Evolutionary conservation across 2,888 invertebrate species (phyloP), one percentile per base, ranked within the genome.

Genomic region (Camponotus fellah): DNA sequence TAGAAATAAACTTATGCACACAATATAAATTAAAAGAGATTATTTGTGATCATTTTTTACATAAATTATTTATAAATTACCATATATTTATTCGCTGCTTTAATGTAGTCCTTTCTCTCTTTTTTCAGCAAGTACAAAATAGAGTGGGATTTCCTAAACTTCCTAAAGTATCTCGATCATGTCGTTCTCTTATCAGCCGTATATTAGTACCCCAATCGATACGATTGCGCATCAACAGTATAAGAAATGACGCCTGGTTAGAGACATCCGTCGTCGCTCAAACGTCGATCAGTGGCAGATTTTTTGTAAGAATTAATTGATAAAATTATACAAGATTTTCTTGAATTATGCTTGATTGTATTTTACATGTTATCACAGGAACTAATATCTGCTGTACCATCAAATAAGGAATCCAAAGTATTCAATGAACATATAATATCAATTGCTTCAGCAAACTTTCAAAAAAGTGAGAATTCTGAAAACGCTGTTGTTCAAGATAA

Each of bases 171-270:
- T 96, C 97, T 0, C 93, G 95, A 1, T 95, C 96, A 72, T 97
- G 97, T 94, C 97, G 97, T 89, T 96, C 96, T 68, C 95, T 97
- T 84, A 97, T 98, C 84, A 96, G 96, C 86, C 97, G 96, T 92
- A 97, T 98, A 88, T 94, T 98, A 84, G 96, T 97, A 3, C 97
- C 98, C 0, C 95, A 97, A 84, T 97, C 97, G 91, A 93, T 95
- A 72, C 96, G 98, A 76, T 96, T 97, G 60, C 96, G 96, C 89
- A 96, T 98, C 84, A 95, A 95, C 3, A 96, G 96, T 88, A 97
- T 98, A 88, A 96, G 96, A 86, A 96, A 95, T 62, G 97, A 98
- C 93, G 92, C 95, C 40, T 98, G 98, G 98, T 95, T 96, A 14
- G 87, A 86, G 2, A 85, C 85, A 3, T 81, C 91, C 10, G 88